Conservation (phyloP, 2,888 invertebrate genomes). For the Mesorhabditis sp. region DNA sequence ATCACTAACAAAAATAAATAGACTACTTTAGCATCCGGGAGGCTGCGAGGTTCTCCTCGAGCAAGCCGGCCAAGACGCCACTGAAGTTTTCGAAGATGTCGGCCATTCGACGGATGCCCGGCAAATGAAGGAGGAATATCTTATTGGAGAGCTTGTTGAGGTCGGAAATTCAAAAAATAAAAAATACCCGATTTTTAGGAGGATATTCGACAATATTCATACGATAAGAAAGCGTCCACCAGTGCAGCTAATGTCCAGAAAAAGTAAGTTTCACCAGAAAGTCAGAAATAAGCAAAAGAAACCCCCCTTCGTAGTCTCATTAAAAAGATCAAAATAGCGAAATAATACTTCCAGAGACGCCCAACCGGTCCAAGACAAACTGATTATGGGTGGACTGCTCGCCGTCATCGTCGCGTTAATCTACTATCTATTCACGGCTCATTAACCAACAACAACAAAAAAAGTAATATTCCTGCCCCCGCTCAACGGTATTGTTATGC, state of each 20-base stretch:
- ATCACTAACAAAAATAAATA: neutral
- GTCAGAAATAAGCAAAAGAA: no score
- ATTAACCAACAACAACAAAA: no score
- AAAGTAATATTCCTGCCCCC: no score
- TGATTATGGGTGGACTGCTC: conserved; percentile 20
- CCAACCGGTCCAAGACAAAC: conserved; percentile 2
- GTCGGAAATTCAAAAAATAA: conserved; percentile 16
- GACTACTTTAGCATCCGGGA: conserved; percentile 51
- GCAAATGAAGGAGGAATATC: conserved; percentile 52
- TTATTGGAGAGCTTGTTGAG: conserved; percentile 47
- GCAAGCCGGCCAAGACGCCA: conserved; percentile 55
- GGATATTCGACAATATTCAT: conserved; percentile 48
- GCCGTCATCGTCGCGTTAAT: conserved; percentile 44
- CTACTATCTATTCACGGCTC: conserved; percentile 41
- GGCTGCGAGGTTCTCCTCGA: conserved; percentile 57
- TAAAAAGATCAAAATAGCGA: no score
- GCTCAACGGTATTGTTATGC: no score
- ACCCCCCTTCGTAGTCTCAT: no score
- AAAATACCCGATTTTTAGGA: conserved; percentile 24
- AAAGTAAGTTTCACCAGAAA: conserved; percentile 21
- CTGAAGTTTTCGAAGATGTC: conserved; percentile 57
- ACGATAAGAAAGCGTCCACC: conserved; percentile 48
- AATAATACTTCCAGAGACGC: neutral
- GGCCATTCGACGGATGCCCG: conserved; percentile 57
- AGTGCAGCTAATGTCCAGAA: conserved; percentile 20